Conservation (phyloP, 2,797 vertebrate genomes). For the Orientallactaga sibirica region DNA sequence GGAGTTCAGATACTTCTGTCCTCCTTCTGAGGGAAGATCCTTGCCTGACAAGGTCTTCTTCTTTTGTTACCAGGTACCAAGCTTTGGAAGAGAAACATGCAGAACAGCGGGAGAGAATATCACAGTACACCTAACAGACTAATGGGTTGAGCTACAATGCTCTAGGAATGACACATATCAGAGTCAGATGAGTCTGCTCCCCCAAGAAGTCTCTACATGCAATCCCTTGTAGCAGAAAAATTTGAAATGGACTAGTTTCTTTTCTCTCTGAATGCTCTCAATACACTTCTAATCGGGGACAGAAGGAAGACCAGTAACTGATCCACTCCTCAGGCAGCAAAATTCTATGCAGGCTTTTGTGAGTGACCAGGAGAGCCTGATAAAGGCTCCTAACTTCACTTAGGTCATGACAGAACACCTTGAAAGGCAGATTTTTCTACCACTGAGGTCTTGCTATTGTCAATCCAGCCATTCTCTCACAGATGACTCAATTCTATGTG, state of each 20-base stretch:
- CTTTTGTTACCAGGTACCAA: not conserved
- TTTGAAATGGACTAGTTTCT: not conserved
- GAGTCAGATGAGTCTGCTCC: not conserved
- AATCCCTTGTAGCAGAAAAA: not conserved
- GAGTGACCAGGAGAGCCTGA: not conserved
- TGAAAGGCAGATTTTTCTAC: constrained; percentile 2
- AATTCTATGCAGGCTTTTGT: not conserved
- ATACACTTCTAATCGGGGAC: not conserved
- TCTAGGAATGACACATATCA: not conserved
- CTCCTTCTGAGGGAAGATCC: not conserved
- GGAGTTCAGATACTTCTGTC: not conserved
- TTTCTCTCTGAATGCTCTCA: constrained; percentile 11
- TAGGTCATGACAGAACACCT: not conserved
- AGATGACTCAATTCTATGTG: constrained; percentile 9
- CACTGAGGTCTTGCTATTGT: not conserved
- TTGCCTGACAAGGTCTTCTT: not conserved
- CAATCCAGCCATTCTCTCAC: not conserved
- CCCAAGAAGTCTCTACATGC: not conserved
- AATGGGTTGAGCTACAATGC: not conserved
- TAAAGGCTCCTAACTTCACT: not conserved
- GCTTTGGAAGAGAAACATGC: not conserved
- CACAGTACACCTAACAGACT: not conserved
- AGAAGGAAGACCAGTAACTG: not conserved
- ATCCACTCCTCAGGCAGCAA: not conserved
- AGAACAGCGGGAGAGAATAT: not conserved